These are phyloP conservation scores for Lepidurus arcticus DNA, from an alignment of 1,140 invertebrate species.

Conservation along the genomic window DNA sequence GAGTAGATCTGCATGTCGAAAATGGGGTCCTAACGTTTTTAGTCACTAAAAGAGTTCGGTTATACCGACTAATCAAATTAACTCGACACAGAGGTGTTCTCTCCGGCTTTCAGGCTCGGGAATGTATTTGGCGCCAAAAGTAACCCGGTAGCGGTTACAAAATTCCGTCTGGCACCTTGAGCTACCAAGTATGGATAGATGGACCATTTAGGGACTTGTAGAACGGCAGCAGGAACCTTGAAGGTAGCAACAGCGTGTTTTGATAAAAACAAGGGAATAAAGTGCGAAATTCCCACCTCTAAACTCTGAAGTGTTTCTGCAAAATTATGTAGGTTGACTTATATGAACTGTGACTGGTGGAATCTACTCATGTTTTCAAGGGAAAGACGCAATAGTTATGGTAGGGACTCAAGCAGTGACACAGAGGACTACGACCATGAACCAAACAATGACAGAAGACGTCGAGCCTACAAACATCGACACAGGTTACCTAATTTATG, in stretches of 20 bases:
- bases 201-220: neutral
- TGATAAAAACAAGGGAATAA: neutral
- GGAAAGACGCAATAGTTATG: conserved; percentile 45
- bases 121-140: too few relatives aligned
- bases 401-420: conserved; percentile 62
- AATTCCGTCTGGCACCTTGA: neutral
- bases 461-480: conserved; percentile 56
- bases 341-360: conserved; percentile 18
- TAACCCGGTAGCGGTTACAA: neutral
- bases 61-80: too few relatives aligned
- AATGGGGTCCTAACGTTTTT: too few relatives aligned
- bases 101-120: too few relatives aligned
- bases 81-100: too few relatives aligned
- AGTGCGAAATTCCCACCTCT: neutral
- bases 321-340: conserved; percentile 4
- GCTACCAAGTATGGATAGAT: neutral
- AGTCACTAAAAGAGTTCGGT: too few relatives aligned
- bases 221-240: neutral
- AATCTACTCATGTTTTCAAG: conserved; percentile 29
- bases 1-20: too few relatives aligned
- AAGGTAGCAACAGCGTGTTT: neutral
- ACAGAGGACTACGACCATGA: conserved; percentile 62
- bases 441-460: conserved; percentile 50
- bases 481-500: conserved; percentile 26
- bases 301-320: neutral